phyloP scores from a whole-genome alignment of 2,888 invertebrate species.

The Campaea margaritaria region DNA sequence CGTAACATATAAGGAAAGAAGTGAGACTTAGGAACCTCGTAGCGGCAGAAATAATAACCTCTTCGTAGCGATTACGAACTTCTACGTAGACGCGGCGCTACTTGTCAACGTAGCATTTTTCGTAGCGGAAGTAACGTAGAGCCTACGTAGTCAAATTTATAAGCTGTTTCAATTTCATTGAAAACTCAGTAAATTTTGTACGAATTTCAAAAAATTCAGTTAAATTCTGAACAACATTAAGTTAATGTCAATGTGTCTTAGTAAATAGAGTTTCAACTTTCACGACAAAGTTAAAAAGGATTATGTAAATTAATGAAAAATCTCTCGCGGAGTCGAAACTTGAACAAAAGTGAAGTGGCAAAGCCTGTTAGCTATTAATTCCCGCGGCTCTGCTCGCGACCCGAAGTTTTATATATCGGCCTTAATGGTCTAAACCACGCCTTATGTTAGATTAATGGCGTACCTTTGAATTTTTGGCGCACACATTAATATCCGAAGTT shows the following conservation, averaged over 20 bases:
- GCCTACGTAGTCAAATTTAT: no score
- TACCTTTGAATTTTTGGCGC: conserved; percentile 28
- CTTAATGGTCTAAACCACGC: conserved; percentile 27
- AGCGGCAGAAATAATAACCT: no score
- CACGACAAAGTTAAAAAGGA: conserved; percentile 1
- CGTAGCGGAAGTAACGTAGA: no score
- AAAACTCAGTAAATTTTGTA: no score
- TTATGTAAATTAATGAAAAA: conserved; percentile 23
- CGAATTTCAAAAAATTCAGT: no score
- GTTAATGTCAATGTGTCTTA: no score
- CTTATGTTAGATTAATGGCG: conserved; percentile 23
- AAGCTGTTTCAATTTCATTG: no score
- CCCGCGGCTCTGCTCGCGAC: conserved; percentile 19
- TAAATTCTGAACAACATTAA: neutral
- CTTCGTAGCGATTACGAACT: no score
- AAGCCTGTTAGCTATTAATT: conserved; percentile 27
- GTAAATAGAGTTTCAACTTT: neutral
- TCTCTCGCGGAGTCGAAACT: conserved; percentile 8
- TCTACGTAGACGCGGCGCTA: no score
- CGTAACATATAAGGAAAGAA: no score
- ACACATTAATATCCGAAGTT: conserved; percentile 25
- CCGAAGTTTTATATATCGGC: conserved; percentile 21
- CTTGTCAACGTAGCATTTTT: no score
- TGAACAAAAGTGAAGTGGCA: conserved; percentile 16
- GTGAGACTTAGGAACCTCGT: no score